A percentile compares a stretch with the other conserved stretches of the same genome.
These are phyloP conservation scores for Cepaea nemoralis DNA, from an alignment of 1,140 invertebrate species.

Conservation along the genomic window DNA sequence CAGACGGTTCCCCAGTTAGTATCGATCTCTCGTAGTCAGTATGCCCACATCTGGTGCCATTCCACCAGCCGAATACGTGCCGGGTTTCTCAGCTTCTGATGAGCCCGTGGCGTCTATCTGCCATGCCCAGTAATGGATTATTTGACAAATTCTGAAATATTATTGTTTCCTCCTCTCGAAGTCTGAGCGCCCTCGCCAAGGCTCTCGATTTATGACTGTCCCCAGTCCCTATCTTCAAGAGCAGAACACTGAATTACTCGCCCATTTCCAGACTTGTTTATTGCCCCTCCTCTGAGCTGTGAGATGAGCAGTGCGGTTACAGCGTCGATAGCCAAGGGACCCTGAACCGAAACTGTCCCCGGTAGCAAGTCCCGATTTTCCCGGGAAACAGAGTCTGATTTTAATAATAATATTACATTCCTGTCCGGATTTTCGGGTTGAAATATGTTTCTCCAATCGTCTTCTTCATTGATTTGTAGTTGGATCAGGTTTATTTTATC, in stretches of 20 bases:
- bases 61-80: not conserved
- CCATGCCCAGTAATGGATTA: slow-evolving; percentile 31
- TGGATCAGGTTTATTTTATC: slow-evolving; percentile 4
- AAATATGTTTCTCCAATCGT: slow-evolving; percentile 18
- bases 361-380: not conserved
- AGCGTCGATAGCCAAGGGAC: not conserved
- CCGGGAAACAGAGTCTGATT: not conserved
- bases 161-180: slow-evolving; percentile 32
- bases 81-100: slow-evolving; percentile 27
- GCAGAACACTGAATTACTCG: slow-evolving; percentile 38
- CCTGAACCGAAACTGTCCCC: not conserved
- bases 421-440: not conserved
- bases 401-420: slow-evolving; percentile 26
- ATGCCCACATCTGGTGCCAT: not conserved
- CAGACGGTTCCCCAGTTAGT: too few species aligned
- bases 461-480: not conserved
- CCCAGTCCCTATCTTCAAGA: slow-evolving; percentile 26
- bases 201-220: slow-evolving; percentile 26
- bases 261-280: slow-evolving; percentile 29
- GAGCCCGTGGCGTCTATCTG: slow-evolving; percentile 20
- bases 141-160: slow-evolving; percentile 40
- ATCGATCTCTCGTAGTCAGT: not conserved
- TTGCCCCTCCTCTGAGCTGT: slow-evolving; percentile 3
- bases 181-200: slow-evolving; percentile 8
- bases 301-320: slow-evolving; percentile 27